Percentiles rank a stretch among this genome's conserved stretches.
Conservation (phyloP, 2,797 vertebrate species). For the Rhinoraja longicauda region DNA sequence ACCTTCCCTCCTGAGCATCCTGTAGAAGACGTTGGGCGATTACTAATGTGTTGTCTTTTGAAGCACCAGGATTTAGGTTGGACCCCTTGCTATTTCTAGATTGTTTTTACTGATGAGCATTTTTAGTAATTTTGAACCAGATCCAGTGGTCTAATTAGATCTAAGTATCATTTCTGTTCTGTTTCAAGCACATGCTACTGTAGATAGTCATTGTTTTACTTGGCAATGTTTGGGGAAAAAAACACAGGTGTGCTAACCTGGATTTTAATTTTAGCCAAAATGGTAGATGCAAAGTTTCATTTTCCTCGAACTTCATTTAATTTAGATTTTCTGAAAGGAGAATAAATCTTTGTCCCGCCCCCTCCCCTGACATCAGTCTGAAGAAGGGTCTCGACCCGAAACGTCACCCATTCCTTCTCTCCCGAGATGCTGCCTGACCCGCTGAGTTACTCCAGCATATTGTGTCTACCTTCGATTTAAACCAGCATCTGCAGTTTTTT, state of each 20-base stretch:
- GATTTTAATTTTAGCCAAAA: not conserved
- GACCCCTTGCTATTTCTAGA: not conserved
- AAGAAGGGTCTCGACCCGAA: no score
- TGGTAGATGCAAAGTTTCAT: not conserved
- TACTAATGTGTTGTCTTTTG: slow-evolving; percentile 89
- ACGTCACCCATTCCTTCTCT: no score
- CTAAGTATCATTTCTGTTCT: not conserved
- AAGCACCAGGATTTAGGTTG: slow-evolving; percentile 97
- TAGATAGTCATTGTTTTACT: not conserved
- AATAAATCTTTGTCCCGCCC: no score
- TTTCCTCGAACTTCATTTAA: not conserved
- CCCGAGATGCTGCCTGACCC: no score
- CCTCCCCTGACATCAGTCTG: no score
- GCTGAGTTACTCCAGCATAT: no score
- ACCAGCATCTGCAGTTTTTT: no score
- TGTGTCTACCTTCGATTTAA: no score
- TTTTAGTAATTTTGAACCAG: not conserved
- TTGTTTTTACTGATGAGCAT: not conserved
- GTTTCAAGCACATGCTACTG: not conserved
- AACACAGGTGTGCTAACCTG: not conserved
- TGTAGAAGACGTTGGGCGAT: slow-evolving; percentile 93
- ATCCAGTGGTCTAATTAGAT: not conserved
- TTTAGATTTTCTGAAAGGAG: not conserved
- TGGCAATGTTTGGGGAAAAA: no score
- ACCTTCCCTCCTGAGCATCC: slow-evolving; percentile 93